phyloP scores from a whole-genome alignment of 2,797 vertebrate species.

The Threskiornis aethiopicus region DNA sequence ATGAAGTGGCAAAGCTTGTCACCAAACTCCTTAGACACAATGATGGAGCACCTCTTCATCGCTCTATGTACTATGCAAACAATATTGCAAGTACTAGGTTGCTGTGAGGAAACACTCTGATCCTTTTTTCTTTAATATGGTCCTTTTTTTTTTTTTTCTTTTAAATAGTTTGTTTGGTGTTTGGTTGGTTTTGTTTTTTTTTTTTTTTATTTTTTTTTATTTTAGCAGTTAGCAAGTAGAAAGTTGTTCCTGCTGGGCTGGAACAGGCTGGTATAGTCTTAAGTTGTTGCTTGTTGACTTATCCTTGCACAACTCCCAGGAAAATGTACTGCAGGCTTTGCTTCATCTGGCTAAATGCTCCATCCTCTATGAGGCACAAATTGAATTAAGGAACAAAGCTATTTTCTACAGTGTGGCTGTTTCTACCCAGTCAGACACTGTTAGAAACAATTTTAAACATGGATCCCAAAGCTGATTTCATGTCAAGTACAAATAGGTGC shows the following conservation, averaged over 20 bases:
- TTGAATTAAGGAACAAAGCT: constrained; percentile 20
- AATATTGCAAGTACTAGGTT: neutral
- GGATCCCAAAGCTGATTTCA: neutral
- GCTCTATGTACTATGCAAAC: neutral
- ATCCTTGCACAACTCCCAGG: constrained; percentile 15
- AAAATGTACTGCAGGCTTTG: constrained; percentile 19
- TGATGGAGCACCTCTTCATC: neutral
- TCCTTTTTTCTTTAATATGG: neutral
- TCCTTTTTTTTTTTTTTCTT: neutral
- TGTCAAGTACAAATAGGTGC: neutral
- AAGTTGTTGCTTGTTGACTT: constrained; percentile 35
- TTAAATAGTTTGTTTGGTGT: neutral
- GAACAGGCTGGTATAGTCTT: neutral
- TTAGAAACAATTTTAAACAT: neutral
- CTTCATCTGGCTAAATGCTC: constrained; percentile 29
- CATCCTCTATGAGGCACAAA: neutral
- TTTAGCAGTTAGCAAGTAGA: neutral
- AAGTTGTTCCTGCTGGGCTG: neutral
- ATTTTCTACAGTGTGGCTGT: neutral
- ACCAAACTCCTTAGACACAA: neutral
- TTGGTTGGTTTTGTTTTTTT: too few species aligned
- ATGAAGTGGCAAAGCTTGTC: neutral
- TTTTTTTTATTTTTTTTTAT: neutral
- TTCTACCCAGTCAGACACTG: neutral
- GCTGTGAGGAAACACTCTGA: neutral